Base-by-base conservation (phyloP, 2,888 invertebrate genomes). In the Tetheella fluctuosa region DNA sequence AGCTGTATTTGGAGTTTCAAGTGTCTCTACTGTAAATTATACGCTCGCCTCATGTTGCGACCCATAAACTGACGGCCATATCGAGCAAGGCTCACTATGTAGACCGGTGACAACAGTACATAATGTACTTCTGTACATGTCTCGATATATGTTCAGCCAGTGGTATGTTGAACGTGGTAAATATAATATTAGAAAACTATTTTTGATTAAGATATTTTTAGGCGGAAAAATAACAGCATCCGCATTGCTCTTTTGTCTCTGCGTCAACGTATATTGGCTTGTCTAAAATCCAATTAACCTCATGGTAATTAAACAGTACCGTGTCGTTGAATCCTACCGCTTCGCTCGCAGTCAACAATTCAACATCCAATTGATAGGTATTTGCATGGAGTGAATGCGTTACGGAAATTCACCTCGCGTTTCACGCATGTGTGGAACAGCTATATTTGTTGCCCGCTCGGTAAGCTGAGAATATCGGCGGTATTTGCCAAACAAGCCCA, bases 1-100 rank as follows among this genome's bases (percentile, higher is more conserved):
- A 65, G 69, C 77, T 80, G 73, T 79, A 77, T 78, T 80, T 76
- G 80, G 74, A 61, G 69, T 73, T 67, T 69, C 72, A 58, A 74
- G 71, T 71, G 67, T 68, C 68, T 69, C 59, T 64, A 55, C 66
- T 65, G 65, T 62, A 63, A 69, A 67, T 73, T 71, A 76, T 73
- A 69, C 66, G 71, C 69, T 63, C 64, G 52, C 64, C 65, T 70
- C 60, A 59, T 54, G 57, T 59, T 55, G 62, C 68, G 70, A 68
- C 70, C 72, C 69, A 73, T 77, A 77, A 73, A 73, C 59, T 62
- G 52, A 63, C 59, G 55, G 56, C 67, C 64, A 63, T 72, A 70
- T 64, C 63, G 60, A 68, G 64, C 55, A 55, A 65, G 52, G n/a
- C 48, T 17, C 48, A 20, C 48, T 48, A 48, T 48, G 17, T 37